phyloP scores from a whole-genome alignment of 2,113 vertebrate species.

The Plecturocebus donacophilus region DNA sequence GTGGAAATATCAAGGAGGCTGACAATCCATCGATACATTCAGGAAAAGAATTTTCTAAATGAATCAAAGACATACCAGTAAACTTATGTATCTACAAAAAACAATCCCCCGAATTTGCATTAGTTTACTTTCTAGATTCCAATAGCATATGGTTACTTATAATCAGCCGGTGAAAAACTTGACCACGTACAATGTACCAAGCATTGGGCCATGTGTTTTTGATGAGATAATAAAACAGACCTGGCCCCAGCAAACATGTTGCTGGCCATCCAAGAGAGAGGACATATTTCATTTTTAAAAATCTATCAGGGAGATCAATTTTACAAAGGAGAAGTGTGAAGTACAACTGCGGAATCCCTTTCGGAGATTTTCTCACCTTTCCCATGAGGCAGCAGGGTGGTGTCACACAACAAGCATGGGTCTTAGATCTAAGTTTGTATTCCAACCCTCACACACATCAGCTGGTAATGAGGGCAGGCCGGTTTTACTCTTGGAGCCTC shows the following conservation, averaged over 20 bases:
- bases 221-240: neutral
- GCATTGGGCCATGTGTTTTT: too few relatives aligned
- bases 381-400: neutral
- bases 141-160: neutral
- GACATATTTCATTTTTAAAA: neutral
- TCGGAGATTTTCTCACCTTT: neutral
- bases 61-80: neutral
- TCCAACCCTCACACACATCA: neutral
- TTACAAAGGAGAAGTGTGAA: neutral
- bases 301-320: neutral
- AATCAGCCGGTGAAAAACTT: neutral
- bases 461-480: neutral
- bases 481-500: neutral
- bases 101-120: neutral
- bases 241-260: neutral
- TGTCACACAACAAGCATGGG: accelerated
- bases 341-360: accelerated
- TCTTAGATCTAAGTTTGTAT: neutral
- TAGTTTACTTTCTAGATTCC: neutral
- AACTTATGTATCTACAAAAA: neutral
- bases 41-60: neutral
- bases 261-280: neutral
- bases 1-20: neutral
- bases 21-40: neutral
- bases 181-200: neutral